Base-by-base conservation (phyloP, 2,797 vertebrate genomes). In the Dendrocincla fuliginosa region DNA sequence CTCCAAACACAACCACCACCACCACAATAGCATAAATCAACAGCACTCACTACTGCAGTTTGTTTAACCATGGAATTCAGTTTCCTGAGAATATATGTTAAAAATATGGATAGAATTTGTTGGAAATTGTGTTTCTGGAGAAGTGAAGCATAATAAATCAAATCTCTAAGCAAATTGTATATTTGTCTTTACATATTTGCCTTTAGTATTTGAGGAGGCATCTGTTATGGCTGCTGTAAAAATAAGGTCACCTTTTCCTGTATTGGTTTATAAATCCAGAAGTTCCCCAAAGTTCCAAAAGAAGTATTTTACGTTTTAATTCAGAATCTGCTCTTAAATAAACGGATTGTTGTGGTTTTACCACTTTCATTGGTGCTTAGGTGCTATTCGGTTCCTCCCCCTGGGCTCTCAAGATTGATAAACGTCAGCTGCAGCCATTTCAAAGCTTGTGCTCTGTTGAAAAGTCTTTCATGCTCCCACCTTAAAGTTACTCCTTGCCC, bases 341-440 rank as follows among this genome's bases (percentile, higher is more conserved):
- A 56, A 28, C 0, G 0, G 8, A 19, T 83, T 18, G 3, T n/a
- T 74, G 20, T 23, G 27, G 1, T 18, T 69, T 68, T 78, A 10
- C 35, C 13, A 25, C 32, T 70, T 82, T n/a, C 7, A 1, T 25
- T 73, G 16, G 9, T 67, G 11, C 20, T 94, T 50, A 28, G 35
- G 14, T 93, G 69, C 50, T 68, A 1, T 46, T 73, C 22, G 56
- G 10, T 64, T 89, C 14, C 2, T 85, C 8, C n/a, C 52, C 3
- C n/a, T 39, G 42, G 4, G 10, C 39, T 70, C 24, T 84, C 24
- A 44, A 24, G 41, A 2, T 28, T 47, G 46, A n/a, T 60, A 50
- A 77, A 64, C 7, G 11, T 50, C 50, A 78, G 32, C 47, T 63
- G 16, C 53, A 85, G 39, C 53, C 13, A 10, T 75, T 70, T 76